These are phyloP conservation scores for Propithecus perrieri DNA, from an alignment of 2,797 vertebrate species.

Conservation along the genomic window DNA sequence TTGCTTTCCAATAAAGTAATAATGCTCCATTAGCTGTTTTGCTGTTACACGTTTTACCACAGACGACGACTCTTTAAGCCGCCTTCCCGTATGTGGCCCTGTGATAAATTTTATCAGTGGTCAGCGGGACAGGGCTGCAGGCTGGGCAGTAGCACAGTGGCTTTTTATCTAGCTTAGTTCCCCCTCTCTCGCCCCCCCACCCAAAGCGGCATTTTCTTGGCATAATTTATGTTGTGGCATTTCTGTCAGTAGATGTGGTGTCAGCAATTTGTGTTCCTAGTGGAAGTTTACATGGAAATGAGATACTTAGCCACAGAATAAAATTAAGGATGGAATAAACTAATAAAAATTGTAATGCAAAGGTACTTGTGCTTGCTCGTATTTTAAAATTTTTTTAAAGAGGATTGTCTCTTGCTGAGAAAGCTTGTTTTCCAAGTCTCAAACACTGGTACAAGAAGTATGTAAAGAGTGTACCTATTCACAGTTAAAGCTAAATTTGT, in stretches of 20 bases:
- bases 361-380: constrained; percentile 67
- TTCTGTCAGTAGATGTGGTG: constrained; percentile 84
- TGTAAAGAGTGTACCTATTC: neutral
- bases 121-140: constrained; percentile 78
- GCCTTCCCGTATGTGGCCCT: constrained; percentile 74
- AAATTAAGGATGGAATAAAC: constrained; percentile 85
- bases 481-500: neutral
- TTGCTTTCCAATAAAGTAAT: constrained; percentile 55
- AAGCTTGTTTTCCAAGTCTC: constrained; percentile 56
- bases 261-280: constrained; percentile 87
- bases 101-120: constrained; percentile 88
- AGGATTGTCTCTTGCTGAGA: constrained; percentile 67
- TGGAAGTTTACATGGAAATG: constrained; percentile 87
- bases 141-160: constrained; percentile 78
- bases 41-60: constrained; percentile 83
- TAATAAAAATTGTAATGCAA: constrained; percentile 85
- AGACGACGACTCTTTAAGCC: constrained; percentile 73
- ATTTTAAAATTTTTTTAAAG: constrained; percentile 49
- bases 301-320: constrained; percentile 84
- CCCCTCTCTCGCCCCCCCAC: constrained; percentile 45
- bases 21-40: constrained; percentile 69
- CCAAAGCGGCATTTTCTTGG: constrained; percentile 64
- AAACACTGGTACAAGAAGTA: neutral
- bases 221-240: constrained; percentile 83
- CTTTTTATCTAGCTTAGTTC: constrained; percentile 85